These are phyloP conservation scores for Cerceris rybyensis DNA, from an alignment of 2,888 invertebrate species.

Conservation along the genomic window DNA sequence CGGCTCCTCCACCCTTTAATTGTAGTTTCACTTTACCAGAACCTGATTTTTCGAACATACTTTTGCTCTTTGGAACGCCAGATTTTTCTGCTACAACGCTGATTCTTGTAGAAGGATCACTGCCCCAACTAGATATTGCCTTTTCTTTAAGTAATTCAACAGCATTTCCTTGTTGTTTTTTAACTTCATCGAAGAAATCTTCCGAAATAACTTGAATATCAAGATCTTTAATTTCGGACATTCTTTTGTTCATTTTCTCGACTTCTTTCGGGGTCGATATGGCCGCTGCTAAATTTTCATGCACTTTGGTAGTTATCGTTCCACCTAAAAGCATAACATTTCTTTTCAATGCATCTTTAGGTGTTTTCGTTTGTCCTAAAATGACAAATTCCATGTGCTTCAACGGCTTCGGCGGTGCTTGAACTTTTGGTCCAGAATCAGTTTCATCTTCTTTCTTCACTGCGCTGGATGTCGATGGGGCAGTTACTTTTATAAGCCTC, in stretches of 20 bases:
- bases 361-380: slow-evolving; percentile 83
- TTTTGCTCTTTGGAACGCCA: slow-evolving; percentile 84
- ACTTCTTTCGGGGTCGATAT: slow-evolving; percentile 88
- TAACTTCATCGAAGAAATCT: slow-evolving; percentile 88
- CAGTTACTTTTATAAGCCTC: slow-evolving; percentile 84
- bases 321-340: slow-evolving; percentile 91
- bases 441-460: slow-evolving; percentile 84
- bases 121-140: slow-evolving; percentile 92
- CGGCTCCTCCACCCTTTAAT: slow-evolving; percentile 92
- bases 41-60: slow-evolving; percentile 84
- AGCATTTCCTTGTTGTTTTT: slow-evolving; percentile 85
- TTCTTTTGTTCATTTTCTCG: slow-evolving; percentile 86
- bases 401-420: slow-evolving; percentile 87
- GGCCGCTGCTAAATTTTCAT: slow-evolving; percentile 87
- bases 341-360: slow-evolving; percentile 86
- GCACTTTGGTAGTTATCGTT: slow-evolving; percentile 86
- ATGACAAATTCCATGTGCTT: slow-evolving; percentile 91
- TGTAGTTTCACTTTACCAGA: slow-evolving; percentile 87
- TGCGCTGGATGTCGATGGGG: slow-evolving; percentile 80
- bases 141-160: slow-evolving; percentile 87
- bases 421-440: slow-evolving; percentile 85
- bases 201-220: slow-evolving; percentile 92
- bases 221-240: slow-evolving; percentile 86
- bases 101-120: slow-evolving; percentile 85
- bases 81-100: slow-evolving; percentile 84